These are phyloP conservation scores for Pseudonaja textilis DNA, from an alignment of 2,113 vertebrate species.

Conservation along the genomic window DNA sequence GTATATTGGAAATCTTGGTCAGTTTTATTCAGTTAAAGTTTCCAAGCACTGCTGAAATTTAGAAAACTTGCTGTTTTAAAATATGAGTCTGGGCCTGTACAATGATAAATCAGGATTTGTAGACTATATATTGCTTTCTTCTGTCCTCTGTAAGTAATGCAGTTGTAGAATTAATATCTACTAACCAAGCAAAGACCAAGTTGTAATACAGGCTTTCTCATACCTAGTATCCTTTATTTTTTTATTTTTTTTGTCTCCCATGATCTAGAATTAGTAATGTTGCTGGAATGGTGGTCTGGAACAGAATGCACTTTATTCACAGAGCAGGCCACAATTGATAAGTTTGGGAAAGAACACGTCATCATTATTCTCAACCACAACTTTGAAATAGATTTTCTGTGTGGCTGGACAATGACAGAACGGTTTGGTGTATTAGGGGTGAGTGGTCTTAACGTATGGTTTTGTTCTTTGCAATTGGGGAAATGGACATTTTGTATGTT, in stretches of 20 bases:
- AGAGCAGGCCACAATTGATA: conserved; percentile 83
- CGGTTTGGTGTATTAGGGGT: conserved; percentile 93
- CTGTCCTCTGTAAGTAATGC: background rate
- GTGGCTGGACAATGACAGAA: conserved; percentile 98
- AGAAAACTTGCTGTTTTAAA: background rate
- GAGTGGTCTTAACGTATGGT: conserved; percentile 25
- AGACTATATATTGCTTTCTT: background rate
- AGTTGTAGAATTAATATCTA: background rate
- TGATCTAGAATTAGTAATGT: conserved; percentile 91
- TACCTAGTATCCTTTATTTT: conserved; percentile 18
- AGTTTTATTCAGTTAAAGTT: background rate
- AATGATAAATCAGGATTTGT: background rate
- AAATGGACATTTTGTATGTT: background rate
- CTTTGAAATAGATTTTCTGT: conserved; percentile 97
- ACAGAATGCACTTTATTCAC: conserved; percentile 94
- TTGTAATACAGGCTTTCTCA: background rate
- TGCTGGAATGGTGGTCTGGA: conserved; percentile 98
- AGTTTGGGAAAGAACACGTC: conserved; percentile 91
- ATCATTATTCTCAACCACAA: conserved; percentile 98
- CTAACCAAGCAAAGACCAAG: background rate
- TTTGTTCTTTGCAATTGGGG: background rate
- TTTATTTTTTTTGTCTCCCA: background rate
- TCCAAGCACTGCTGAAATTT: background rate
- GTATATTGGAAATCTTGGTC: background rate
- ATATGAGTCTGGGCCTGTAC: background rate